These are phyloP conservation scores for Oegoconia quadripuncta DNA, from an alignment of 2,888 invertebrate genomes.

Conservation along the genomic window DNA sequence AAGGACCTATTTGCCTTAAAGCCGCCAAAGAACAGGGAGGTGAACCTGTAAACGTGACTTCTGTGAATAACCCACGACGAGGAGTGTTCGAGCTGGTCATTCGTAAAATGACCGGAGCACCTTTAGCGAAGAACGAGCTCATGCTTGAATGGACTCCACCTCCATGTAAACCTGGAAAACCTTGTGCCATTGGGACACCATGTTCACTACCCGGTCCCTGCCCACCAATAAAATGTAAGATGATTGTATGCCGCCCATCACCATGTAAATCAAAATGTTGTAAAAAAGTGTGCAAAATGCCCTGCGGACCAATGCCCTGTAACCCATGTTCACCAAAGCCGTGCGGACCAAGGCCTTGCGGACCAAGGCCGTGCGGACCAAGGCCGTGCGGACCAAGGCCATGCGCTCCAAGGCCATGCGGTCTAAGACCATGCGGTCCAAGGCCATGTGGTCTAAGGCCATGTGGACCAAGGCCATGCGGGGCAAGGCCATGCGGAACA, in stretches of 20 bases:
- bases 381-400: constrained; percentile 16
- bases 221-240: constrained; percentile 48
- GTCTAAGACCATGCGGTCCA: constrained; percentile 8
- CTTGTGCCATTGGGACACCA: constrained; percentile 31
- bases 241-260: constrained; percentile 42
- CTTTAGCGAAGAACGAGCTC: constrained; percentile 63
- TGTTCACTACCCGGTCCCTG: constrained; percentile 31
- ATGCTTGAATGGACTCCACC: constrained; percentile 73
- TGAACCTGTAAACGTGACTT: constrained; percentile 55
- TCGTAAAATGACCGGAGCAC: constrained; percentile 59
- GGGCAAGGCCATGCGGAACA: constrained; percentile 11
- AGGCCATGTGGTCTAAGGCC: constrained; percentile 13
- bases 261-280: constrained; percentile 38
- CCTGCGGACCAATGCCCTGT: constrained; percentile 16
- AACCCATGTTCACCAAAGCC: constrained; percentile 16
- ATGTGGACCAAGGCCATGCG: constrained; percentile 21
- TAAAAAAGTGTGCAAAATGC: constrained; percentile 33
- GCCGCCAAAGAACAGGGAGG: constrained; percentile 37
- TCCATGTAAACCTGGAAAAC: no score
- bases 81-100: constrained; percentile 69
- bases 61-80: constrained; percentile 55
- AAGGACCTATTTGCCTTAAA: constrained; percentile 54
- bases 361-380: constrained; percentile 8
- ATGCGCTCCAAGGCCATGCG: constrained; percentile 19
- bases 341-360: constrained; percentile 2